phyloP scores from a whole-genome alignment of 1,140 invertebrate genomes.

The Coelopa frigida region DNA sequence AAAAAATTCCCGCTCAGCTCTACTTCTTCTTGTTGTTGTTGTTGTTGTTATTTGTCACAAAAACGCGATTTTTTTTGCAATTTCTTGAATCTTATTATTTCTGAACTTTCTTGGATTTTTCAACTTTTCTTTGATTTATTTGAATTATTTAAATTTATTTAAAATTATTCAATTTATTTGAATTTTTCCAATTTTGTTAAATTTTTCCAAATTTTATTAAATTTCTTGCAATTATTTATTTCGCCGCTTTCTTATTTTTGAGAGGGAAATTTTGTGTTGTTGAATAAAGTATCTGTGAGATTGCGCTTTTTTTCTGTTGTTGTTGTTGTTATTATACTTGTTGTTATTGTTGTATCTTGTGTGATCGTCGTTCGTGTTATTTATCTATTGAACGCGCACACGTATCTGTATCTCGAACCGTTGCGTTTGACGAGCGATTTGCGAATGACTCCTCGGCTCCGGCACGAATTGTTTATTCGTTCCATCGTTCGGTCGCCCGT shows the following conservation, averaged over 20 bases:
- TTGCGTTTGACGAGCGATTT: constrained; percentile 42
- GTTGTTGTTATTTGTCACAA: no score
- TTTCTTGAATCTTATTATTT: no score
- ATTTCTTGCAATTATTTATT: no score
- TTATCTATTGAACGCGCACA: constrained; percentile 7
- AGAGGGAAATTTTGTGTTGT: constrained; percentile 13
- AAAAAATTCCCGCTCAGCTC: no score
- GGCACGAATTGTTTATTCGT: constrained; percentile 12
- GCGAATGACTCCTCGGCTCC: constrained; percentile 34
- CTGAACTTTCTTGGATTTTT: no score
- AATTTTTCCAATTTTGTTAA: constrained; percentile 1
- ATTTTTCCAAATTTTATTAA: constrained; percentile 5
- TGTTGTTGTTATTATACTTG: no score
- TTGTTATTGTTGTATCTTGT: constrained; percentile 19
- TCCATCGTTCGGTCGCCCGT: constrained; percentile 7
- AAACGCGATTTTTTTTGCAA: no score
- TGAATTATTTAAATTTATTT: constrained; percentile 7
- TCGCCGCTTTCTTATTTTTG: no score
- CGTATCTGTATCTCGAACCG: constrained; percentile 29
- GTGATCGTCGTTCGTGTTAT: background rate
- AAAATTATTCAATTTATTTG: constrained; percentile 1
- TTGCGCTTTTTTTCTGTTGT: no score
- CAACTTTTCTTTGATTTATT: no score
- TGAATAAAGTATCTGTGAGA: no score
- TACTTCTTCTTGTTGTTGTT: no score